Percentiles rank a stretch among this genome's conserved stretches.
phyloP scores from a whole-genome alignment of 2,797 vertebrate species.

The Gadopsis marmoratus region DNA sequence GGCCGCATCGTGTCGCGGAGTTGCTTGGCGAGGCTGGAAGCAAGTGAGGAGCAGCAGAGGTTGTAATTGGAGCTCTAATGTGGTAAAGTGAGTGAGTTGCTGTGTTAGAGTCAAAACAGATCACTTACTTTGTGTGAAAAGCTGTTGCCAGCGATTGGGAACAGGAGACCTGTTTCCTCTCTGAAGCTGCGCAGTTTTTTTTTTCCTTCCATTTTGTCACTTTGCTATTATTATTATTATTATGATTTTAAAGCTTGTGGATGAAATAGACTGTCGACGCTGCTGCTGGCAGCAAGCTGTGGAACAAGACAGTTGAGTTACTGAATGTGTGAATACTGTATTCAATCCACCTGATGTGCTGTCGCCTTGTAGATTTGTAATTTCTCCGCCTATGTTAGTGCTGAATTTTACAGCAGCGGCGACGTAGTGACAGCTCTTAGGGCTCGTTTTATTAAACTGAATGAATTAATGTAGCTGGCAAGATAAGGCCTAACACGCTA shows the following conservation, averaged over 20 bases:
- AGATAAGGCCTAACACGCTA: neutral
- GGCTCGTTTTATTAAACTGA: too few species aligned
- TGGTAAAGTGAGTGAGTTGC: slow-evolving; percentile 47
- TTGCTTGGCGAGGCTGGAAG: slow-evolving; percentile 13
- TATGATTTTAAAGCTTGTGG: slow-evolving; percentile 30
- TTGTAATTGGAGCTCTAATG: slow-evolving; percentile 66
- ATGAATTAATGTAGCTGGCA: neutral
- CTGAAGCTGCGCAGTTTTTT: slow-evolving; percentile 6
- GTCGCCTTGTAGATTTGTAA: neutral
- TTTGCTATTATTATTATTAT: slow-evolving; percentile 11
- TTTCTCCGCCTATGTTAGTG: too few species aligned
- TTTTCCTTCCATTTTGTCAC: slow-evolving; percentile 20
- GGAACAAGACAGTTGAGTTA: neutral
- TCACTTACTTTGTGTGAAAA: slow-evolving; percentile 49
- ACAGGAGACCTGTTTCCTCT: slow-evolving; percentile 22
- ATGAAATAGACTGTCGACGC: neutral
- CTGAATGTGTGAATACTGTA: slow-evolving; percentile 12
- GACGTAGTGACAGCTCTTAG: neutral
- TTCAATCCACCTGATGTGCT: slow-evolving; percentile 9
- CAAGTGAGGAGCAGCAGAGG: slow-evolving; percentile 35
- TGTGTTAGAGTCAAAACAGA: slow-evolving; percentile 32
- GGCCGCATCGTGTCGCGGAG: slow-evolving; percentile 17
- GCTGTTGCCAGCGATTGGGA: slow-evolving; percentile 10
- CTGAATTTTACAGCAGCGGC: neutral
- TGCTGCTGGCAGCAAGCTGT: slow-evolving; percentile 9